These are phyloP conservation scores for Magallana gigas DNA, from an alignment of 1,140 invertebrate genomes.

Conservation along the genomic window DNA sequence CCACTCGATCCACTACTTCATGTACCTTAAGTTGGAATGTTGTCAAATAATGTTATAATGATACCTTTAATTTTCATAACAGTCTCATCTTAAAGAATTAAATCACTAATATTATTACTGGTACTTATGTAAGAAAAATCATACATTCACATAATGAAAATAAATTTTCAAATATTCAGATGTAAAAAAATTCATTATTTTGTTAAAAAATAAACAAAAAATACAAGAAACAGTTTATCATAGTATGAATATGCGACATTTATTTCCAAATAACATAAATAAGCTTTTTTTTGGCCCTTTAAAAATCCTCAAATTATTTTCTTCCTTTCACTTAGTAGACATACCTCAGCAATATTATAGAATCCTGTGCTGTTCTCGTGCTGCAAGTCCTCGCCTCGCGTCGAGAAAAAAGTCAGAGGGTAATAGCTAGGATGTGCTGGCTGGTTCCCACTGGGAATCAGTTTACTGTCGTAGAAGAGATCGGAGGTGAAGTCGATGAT, in stretches of 20 bases:
- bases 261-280: too few species aligned
- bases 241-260: not conserved
- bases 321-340: too few species aligned
- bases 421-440: conserved; percentile 85
- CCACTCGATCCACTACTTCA: conserved; percentile 87
- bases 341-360: conserved; percentile 90
- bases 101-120: too few species aligned
- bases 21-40: conserved; percentile 79
- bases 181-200: too few species aligned
- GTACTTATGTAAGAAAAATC: not conserved
- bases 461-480: conserved; percentile 89
- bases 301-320: not conserved
- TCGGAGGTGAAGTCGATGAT: conserved; percentile 91
- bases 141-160: not conserved
- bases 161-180: not conserved
- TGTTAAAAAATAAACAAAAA: not conserved
- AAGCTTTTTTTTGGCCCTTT: not conserved
- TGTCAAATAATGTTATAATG: too few species aligned
- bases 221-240: not conserved
- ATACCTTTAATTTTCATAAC: too few species aligned
- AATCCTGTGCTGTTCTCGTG: conserved; percentile 91
- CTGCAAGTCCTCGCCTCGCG: conserved; percentile 86
- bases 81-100: too few species aligned
- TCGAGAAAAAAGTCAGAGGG: conserved; percentile 91
- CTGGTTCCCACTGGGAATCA: conserved; percentile 86